Conservation (phyloP, 2,797 vertebrate species). For the Acipenser oxyrinchus region DNA sequence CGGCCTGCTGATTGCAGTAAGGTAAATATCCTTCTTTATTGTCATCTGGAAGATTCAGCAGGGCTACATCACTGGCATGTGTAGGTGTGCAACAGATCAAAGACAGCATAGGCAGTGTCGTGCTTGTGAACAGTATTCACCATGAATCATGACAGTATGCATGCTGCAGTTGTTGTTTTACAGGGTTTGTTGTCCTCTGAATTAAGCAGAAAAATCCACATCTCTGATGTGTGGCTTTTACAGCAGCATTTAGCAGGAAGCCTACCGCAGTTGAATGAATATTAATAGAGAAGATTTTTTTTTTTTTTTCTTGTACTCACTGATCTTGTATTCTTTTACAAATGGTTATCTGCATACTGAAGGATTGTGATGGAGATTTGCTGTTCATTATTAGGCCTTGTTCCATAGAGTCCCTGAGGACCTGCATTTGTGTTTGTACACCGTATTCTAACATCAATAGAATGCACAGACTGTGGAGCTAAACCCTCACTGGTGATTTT, state of each 20-base stretch:
- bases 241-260: slow-evolving; percentile 52
- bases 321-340: slow-evolving; percentile 51
- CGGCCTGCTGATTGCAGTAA: slow-evolving; percentile 92
- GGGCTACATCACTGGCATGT: slow-evolving; percentile 76
- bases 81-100: slow-evolving; percentile 73
- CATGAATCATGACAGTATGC: slow-evolving; percentile 41
- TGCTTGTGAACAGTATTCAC: slow-evolving; percentile 69
- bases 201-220: slow-evolving; percentile 51
- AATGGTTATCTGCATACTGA: slow-evolving; percentile 53
- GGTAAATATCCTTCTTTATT: slow-evolving; percentile 90
- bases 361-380: slow-evolving; percentile 65
- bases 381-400: slow-evolving; percentile 79
- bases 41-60: slow-evolving; percentile 79
- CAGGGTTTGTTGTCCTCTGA: slow-evolving; percentile 57
- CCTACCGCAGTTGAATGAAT: slow-evolving; percentile 64
- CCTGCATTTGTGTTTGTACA: slow-evolving; percentile 57
- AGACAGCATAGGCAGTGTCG: slow-evolving; percentile 42
- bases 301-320: slow-evolving; percentile 42
- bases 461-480: slow-evolving; percentile 53
- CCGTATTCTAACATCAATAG: slow-evolving; percentile 66
- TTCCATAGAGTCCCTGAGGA: slow-evolving; percentile 63
- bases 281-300: slow-evolving; percentile 60
- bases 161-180: slow-evolving; percentile 69
- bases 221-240: slow-evolving; percentile 53
- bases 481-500: slow-evolving; percentile 16